These are phyloP conservation scores for Chromis chromis DNA, from an alignment of 2,797 vertebrate genomes.

Conservation along the genomic window DNA sequence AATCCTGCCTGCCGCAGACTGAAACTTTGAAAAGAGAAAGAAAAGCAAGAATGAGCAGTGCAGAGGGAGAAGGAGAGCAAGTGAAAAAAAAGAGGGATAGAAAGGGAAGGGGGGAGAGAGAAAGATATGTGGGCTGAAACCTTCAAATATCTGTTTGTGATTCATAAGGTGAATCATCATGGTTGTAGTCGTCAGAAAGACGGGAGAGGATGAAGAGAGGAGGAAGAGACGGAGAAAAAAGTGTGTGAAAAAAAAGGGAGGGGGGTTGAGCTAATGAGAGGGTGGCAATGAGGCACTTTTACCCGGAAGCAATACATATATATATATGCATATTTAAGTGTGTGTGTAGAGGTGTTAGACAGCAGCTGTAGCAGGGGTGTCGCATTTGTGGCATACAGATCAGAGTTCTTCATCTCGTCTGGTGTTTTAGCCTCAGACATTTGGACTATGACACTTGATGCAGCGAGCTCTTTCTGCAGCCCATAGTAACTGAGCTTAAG, in stretches of 20 bases:
- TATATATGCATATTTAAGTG: not conserved
- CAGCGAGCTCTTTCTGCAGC: slow-evolving; percentile 9
- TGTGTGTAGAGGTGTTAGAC: slow-evolving; percentile 1
- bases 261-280: slow-evolving; percentile 35
- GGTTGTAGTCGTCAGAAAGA: slow-evolving; percentile 52
- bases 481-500: slow-evolving; percentile 3
- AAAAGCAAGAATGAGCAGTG: slow-evolving; percentile 33
- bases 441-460: slow-evolving; percentile 22
- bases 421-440: slow-evolving; percentile 23
- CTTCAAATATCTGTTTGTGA: slow-evolving; percentile 77
- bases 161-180: slow-evolving; percentile 81
- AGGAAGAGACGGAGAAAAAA: slow-evolving; percentile 27
- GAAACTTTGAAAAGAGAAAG: slow-evolving; percentile 41
- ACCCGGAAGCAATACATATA: slow-evolving; percentile 20
- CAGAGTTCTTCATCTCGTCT: slow-evolving; percentile 32
- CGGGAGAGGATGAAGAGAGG: slow-evolving; percentile 41
- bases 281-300: slow-evolving; percentile 37
- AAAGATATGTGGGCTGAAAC: slow-evolving; percentile 72
- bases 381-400: slow-evolving; percentile 38
- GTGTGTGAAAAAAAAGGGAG: slow-evolving; percentile 43
- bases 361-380: slow-evolving; percentile 44
- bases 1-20: slow-evolving; percentile 25
- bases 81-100: slow-evolving; percentile 8
- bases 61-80: slow-evolving; percentile 14
- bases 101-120: slow-evolving; percentile 9